phyloP scores from a whole-genome alignment of 2,888 invertebrate species.

The Spatulosminthurus flaviceps region DNA sequence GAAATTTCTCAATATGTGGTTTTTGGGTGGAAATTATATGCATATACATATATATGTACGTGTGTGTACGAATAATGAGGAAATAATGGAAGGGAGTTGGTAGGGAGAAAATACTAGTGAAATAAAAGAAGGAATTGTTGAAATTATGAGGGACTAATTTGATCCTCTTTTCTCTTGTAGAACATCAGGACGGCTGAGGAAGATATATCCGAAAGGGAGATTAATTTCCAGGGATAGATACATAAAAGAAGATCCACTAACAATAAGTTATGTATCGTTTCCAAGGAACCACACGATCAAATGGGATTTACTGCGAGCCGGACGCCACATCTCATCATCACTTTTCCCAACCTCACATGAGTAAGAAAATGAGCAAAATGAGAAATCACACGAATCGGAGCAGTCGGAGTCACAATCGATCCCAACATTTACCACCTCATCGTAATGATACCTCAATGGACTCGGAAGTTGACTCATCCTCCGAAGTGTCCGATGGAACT shows the following conservation, averaged over 20 bases:
- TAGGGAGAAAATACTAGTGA: no score
- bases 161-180: no score
- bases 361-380: constrained; percentile 53
- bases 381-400: constrained; percentile 51
- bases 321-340: constrained; percentile 61
- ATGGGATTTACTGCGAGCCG: constrained; percentile 63
- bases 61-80: no score
- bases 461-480: constrained; percentile 63
- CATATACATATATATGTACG: no score
- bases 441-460: constrained; percentile 57
- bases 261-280: constrained; percentile 61
- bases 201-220: background rate
- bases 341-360: constrained; percentile 55
- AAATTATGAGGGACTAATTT: no score
- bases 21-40: no score
- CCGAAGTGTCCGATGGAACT: constrained; percentile 62
- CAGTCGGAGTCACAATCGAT: constrained; percentile 31
- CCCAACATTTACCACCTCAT: constrained; percentile 53
- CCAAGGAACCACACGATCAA: constrained; percentile 62
- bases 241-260: background rate
- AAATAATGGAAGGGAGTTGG: no score
- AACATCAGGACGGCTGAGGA: background rate
- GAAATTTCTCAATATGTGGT: no score
- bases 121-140: no score
- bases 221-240: background rate